Evolutionary conservation across 2,113 vertebrate genomes (phyloP).

Genomic region (Peromyscus maniculatus): DNA sequence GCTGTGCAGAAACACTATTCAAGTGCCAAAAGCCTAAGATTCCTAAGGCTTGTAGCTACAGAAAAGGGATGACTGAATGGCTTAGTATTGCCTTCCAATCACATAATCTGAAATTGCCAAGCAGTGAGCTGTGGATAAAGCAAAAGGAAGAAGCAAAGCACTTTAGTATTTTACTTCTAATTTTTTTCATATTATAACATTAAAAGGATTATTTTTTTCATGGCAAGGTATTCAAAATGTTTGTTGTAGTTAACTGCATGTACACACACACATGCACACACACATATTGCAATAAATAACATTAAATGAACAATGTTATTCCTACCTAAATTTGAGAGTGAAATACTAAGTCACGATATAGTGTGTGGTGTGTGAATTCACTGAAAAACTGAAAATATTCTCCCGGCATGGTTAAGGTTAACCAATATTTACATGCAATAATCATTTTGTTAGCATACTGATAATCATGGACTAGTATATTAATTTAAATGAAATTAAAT

Average conservation of each 20-base stretch:
- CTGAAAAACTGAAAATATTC: constrained; percentile 64
- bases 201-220: constrained; percentile 50
- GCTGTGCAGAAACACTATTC: constrained; percentile 46
- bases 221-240: not conserved
- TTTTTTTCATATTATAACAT: constrained; percentile 32
- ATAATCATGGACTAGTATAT: constrained; percentile 55
- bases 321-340: constrained; percentile 44
- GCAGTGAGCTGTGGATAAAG: constrained; percentile 61
- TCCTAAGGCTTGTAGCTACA: constrained; percentile 68
- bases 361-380: constrained; percentile 40
- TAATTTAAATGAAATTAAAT: not conserved
- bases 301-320: constrained; percentile 43
- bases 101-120: constrained; percentile 57
- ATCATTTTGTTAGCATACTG: constrained; percentile 5
- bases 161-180: constrained; percentile 55
- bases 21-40: constrained; percentile 61
- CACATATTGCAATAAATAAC: not conserved
- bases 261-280: too few species aligned
- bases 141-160: constrained; percentile 49
- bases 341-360: constrained; percentile 52
- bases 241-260: not conserved
- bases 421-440: constrained; percentile 28
- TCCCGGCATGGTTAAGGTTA: constrained; percentile 44
- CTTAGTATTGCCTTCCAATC: constrained; percentile 53
- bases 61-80: constrained; percentile 28